These are phyloP conservation scores for Paguma larvata DNA, from an alignment of 2,797 vertebrate species.

Conservation along the genomic window DNA sequence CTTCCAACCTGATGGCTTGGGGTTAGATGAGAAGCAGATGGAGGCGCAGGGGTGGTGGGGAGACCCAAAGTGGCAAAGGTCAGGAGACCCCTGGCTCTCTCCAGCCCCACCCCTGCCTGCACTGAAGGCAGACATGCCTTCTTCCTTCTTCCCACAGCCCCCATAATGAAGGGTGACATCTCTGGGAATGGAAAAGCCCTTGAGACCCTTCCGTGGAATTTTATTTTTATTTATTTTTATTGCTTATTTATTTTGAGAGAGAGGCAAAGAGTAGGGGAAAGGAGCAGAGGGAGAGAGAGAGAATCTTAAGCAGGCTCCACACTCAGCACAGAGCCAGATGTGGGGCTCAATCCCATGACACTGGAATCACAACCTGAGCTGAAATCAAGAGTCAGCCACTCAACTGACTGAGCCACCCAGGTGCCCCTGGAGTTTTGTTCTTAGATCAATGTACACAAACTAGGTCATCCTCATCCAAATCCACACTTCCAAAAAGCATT, in stretches of 20 bases:
- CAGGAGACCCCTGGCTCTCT: neutral
- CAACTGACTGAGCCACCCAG: too few relatives aligned
- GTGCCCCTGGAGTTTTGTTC: neutral
- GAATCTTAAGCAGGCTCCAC: too few relatives aligned
- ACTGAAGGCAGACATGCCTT: neutral
- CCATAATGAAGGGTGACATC: neutral
- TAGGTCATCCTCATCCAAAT: neutral
- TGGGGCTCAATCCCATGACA: too few relatives aligned
- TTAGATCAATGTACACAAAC: neutral
- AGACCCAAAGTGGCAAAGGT: neutral
- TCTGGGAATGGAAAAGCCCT: neutral
- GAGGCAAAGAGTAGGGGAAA: too few relatives aligned
- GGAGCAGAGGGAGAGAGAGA: too few relatives aligned
- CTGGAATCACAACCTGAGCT: too few relatives aligned
- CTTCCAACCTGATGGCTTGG: neutral
- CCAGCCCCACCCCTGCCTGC: rapidly evolving
- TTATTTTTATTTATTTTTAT: neutral
- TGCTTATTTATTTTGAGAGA: too few relatives aligned
- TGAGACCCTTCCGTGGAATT: neutral
- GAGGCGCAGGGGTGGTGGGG: rapidly evolving
- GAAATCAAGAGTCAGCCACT: too few relatives aligned
- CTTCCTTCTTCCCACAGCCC: neutral
- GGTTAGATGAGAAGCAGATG: neutral
- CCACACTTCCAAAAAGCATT: neutral
- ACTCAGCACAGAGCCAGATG: too few relatives aligned